A percentile compares a stretch with the other conserved stretches of the same genome.
Evolutionary conservation across 2,113 vertebrate species (phyloP).

Genomic region (Cebus imitator): DNA sequence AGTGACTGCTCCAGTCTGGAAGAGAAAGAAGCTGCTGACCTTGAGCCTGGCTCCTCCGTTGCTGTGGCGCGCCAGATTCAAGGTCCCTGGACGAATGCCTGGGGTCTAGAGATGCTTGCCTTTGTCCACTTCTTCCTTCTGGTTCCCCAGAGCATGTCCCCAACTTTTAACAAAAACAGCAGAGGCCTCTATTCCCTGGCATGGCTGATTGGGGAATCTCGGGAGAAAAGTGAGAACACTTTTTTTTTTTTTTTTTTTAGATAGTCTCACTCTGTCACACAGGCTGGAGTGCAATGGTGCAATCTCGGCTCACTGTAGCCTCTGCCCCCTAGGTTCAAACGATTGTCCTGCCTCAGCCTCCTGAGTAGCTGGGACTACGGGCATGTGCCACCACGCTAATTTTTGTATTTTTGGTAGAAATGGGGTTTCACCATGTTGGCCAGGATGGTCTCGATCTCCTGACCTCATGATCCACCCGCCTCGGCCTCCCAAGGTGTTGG

Average conservation of each 20-base stretch:
- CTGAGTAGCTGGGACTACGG: too few species aligned
- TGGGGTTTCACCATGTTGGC: too few species aligned
- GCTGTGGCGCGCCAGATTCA: not conserved
- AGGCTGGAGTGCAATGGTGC: too few species aligned
- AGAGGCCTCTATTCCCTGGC: not conserved
- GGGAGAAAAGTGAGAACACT: not conserved
- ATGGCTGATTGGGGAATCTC: not conserved
- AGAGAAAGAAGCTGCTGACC: constrained; percentile 69
- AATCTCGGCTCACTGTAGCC: too few species aligned
- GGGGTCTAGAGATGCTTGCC: not conserved
- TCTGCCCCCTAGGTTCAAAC: too few species aligned
- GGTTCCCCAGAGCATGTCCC: not conserved
- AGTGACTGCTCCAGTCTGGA: constrained; percentile 93
- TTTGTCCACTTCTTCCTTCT: not conserved
- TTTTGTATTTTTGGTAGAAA: too few species aligned
- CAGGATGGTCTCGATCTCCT: too few species aligned
- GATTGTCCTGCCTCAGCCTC: too few species aligned
- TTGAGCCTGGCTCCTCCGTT: not conserved
- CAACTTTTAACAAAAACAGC: not conserved
- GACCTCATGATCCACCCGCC: too few species aligned
- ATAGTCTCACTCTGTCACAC: too few species aligned
- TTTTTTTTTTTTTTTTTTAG: not conserved
- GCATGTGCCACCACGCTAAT: too few species aligned
- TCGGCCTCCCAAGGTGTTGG: too few species aligned
- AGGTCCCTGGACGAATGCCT: not conserved